phyloP scores from a whole-genome alignment of 2,113 vertebrate genomes.

The Stictonetta naevosa region DNA sequence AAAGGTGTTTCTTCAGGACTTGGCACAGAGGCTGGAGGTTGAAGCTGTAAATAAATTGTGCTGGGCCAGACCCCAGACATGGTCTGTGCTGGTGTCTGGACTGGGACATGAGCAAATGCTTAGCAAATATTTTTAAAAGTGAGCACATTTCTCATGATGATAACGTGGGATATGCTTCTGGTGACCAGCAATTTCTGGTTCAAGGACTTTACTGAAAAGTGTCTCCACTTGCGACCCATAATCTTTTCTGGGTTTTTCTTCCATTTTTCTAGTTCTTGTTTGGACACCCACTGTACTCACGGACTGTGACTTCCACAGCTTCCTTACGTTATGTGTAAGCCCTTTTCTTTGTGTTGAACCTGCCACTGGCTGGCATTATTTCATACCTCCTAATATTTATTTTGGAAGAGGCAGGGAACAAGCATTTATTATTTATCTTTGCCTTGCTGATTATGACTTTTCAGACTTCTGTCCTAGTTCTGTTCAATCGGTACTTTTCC shows the following conservation, averaged over 20 bases:
- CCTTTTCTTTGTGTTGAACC: neutral
- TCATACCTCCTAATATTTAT: neutral
- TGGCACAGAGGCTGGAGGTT: neutral
- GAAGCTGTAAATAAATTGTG: neutral
- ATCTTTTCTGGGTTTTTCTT: neutral
- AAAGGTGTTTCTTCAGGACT: neutral
- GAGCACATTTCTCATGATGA: neutral
- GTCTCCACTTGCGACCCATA: fast-evolving
- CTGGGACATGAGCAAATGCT: neutral
- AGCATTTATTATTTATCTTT: neutral
- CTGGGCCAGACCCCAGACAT: neutral
- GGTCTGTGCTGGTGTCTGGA: neutral
- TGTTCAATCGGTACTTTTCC: neutral
- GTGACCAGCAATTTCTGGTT: neutral
- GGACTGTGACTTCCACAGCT: neutral
- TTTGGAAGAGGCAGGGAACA: neutral
- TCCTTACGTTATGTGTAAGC: neutral
- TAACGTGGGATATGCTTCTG: neutral
- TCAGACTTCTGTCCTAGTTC: neutral
- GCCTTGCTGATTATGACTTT: neutral
- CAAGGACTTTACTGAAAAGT: neutral
- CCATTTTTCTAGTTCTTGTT: neutral
- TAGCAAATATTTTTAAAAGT: neutral
- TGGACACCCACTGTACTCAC: neutral
- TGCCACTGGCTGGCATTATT: neutral